Evolutionary conservation across 2,888 invertebrate genomes (phyloP).

Genomic region (Therioaphis trifolii): DNA sequence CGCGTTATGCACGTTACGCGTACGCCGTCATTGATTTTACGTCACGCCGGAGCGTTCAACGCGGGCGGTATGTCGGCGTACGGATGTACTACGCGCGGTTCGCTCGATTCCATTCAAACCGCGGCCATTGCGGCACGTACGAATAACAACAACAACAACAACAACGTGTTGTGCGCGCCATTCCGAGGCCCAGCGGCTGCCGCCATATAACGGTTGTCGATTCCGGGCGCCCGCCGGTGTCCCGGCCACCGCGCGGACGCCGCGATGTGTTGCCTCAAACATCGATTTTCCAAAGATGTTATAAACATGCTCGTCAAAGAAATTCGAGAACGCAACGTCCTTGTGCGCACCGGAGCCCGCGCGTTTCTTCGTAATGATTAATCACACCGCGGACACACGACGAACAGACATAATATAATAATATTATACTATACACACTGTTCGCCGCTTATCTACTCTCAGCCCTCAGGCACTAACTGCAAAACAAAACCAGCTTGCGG

Average conservation of each 20-base stretch:
- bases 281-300: slow-evolving; percentile 58
- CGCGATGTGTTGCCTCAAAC: slow-evolving; percentile 4
- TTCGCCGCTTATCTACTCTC: too few species aligned
- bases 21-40: not conserved
- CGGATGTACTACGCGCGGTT: not conserved
- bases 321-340: not conserved
- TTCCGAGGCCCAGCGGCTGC: not conserved
- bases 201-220: slow-evolving; percentile 30
- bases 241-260: not conserved
- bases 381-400: too few species aligned
- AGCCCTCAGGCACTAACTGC: too few species aligned
- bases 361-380: not conserved
- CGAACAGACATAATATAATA: too few species aligned
- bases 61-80: not conserved
- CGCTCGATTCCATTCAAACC: not conserved
- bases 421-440: too few species aligned
- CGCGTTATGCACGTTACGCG: not conserved
- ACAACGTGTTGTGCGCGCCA: slow-evolving; percentile 12
- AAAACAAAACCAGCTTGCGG: too few species aligned
- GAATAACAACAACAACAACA: not conserved
- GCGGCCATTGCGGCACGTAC: not conserved
- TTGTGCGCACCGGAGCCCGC: not conserved
- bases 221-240: not conserved
- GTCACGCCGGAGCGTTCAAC: not conserved
- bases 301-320: not conserved